Base-by-base conservation (phyloP, 2,113 vertebrate genomes). In the Rostratula benghalensis region DNA sequence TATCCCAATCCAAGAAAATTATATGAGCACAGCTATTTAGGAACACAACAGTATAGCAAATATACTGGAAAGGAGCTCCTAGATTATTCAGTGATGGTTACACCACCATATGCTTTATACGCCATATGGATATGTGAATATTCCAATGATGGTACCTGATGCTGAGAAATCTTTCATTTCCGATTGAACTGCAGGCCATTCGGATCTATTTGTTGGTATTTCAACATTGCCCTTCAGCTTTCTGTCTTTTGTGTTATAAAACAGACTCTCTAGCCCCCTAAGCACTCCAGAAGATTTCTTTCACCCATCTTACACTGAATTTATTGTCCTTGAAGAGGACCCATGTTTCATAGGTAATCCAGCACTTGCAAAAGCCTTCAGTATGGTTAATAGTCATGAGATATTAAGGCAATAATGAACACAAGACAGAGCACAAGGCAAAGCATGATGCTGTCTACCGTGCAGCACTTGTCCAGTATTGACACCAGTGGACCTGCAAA, bases 121-220 rank as follows among this genome's bases (percentile, higher is more conserved):
- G 3, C 45, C 8, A 7, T 4, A 70, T 7, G 13, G 33, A 45
- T 39, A 71, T 0, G 0, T 31, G 41, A 22, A 45, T n/a, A 41
- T 9, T 61, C 11, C 37, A 83, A 17, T 0, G 2, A 35, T 7
- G 8, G 50, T 11, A 57, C 27, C 19, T 10, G 14, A 86, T 7
- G 24, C 20, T 30, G 54, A 63, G 37, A 83, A 89, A 39, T 1
- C 22, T 61, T 81, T 19, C 14, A 15, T 59, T 81, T 75, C 31
- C 9, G 20, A 30, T 71, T 74, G 39, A 74, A 80, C 5, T 90
- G 53, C 61, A 79, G 53, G 6, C 11, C 33, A 20, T 73, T 68
- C 6, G 0, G 43, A 60, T 35, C 11, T 85, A 16, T 60, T 56
- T 87, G 20, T 48, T 68, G 18, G 20, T 33, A 30, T 71, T 37